Evolutionary conservation across 2,797 vertebrate genomes (phyloP), one percentile per base, ranked within the genome.

Genomic region (Lagorchestes hirsutus): DNA sequence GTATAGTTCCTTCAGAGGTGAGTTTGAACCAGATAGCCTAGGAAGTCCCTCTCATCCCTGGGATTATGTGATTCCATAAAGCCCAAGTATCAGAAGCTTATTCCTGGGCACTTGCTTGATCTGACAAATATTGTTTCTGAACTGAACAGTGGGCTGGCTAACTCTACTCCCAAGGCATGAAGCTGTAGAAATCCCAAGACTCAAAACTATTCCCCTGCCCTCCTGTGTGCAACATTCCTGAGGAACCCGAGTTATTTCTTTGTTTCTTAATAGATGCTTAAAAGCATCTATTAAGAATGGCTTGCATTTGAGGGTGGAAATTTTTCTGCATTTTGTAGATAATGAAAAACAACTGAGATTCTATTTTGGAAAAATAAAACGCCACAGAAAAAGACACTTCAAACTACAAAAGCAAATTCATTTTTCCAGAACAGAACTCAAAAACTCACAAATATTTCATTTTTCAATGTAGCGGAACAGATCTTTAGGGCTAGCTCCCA

Each of bases 301-400:
- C 95, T 94, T 91, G 54, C 94, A 28, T 96, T 92, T 91, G 92
- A 93, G 92, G 62, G 91, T 50, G 92, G 90, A 92, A 82, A 93
- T 93, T 96, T 87, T 54, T 93, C 93, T 91, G 94, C 90, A 50
- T 90, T 94, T 90, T 59, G 40, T 5, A 56, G 74, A 56, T 94
- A 95, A 96, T 92, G 94, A 96, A 94, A 96, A 93, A 90, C 97
- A 97, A 94, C 93, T 90, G 97, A 94, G 50, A 91, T 56, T 94
- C 95, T 97, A 93, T 95, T 96, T 95, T 93, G 96, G 96, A 91
- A 96, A 97, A 97, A 95, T n/a, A 52, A 90, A 92, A 96, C 54
- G 54, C 96, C 94, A 34, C 91, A 97, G 97, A 90, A 90, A 95
- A 97, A 97, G 82, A 54, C 40, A 93, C 50, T 91, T 97, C 97